Base-by-base conservation (phyloP, 2,113 vertebrate species). In the Saccopteryx leptura region DNA sequence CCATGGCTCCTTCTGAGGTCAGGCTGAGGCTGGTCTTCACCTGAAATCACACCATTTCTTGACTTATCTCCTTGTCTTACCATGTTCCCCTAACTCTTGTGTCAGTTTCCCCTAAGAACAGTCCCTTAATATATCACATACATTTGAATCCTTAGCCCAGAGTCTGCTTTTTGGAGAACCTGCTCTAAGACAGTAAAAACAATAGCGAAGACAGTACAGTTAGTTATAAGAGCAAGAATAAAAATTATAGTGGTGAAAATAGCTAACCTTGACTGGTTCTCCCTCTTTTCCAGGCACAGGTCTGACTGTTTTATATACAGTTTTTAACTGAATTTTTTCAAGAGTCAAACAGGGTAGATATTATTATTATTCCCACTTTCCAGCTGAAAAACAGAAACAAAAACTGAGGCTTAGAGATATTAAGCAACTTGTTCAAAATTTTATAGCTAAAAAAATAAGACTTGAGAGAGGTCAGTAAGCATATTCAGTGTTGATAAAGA, bases 361-460 rank as follows among this genome's bases (percentile, higher is more conserved):
- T 65, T 85, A 72, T 68, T 66, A 65, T 63, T 31, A 61, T 69
- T 21, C 4, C 5, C n/a, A 61, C 86, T 88, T 91, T 76, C 63
- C 8, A 86, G 26, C 4, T 89, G 63, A 79, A 90, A 90, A 39
- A 39, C 39, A 39, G 39, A 39, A 39, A 39, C 39, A 39, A 58
- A 88, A 54, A n/a, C 9, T 6, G 69, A 86, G 26, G 1, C 31
- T 90, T 90, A 58, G 56, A 60, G 33, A 58, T 60, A 63, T 76
- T 72, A 84, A 96, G 28, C 15, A 93, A 81, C 39, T 52, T 87
- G 9, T 66, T 93, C 19, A 84, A 88, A 24, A 80, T 94, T 74
- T 75, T 54, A 33, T 65, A 58, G 31, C 58, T 92, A 82, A 92
- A 90, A 75, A 54, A 76, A 26, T 12, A 54, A 19, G 46, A 9